Base-by-base conservation (phyloP, 2,888 invertebrate genomes). In the Amphimallon solstitiale region DNA sequence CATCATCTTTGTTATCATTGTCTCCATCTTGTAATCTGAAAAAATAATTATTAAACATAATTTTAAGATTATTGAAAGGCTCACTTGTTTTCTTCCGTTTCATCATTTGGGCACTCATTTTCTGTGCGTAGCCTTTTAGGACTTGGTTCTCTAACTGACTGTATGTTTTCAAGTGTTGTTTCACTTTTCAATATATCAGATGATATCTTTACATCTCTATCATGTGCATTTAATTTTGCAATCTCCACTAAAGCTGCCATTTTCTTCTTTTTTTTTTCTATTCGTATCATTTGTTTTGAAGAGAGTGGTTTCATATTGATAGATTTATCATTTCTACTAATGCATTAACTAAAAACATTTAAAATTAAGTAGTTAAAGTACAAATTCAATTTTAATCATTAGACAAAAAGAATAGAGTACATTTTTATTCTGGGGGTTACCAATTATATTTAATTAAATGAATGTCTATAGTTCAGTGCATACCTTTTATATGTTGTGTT, bases 221-320 rank as follows among this genome's bases (percentile, higher is more conserved):
- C 88, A 69, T 82, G 82, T 73, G 88, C 88, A 76, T 89, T 90
- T 61, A 89, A 80, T 79, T 86, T 85, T 37, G 87, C 83, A 54
- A 90, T 80, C 76, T 87, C 86, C 7, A 87, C 82, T 67, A 88
- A 81, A 1, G 89, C 89, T 3, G 85, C 85, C 77, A 89, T 82
- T 81, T 89, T 90, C 76, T 86, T 87, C 76, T 86, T 86, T 76
- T 88, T 89, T 69, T 86, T 89, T 74, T 88, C 87, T 66, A 84
- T 80, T 67, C 89, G 85, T 73, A 84, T 81, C 65, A 83, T 80
- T 74, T 86, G 84, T 76, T 88, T 88, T 43, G 65, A 63, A 45
- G 64, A 48, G 9, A 64, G 19, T 12, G 45, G 61, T 60, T 60
- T 59, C 61, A 60, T 61, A 48, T 48, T 48, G 23, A 17, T 43